Percentiles rank a stretch among this genome's conserved stretches.
phyloP scores from a whole-genome alignment of 2,797 vertebrate genomes.

The Tangara arthus region DNA sequence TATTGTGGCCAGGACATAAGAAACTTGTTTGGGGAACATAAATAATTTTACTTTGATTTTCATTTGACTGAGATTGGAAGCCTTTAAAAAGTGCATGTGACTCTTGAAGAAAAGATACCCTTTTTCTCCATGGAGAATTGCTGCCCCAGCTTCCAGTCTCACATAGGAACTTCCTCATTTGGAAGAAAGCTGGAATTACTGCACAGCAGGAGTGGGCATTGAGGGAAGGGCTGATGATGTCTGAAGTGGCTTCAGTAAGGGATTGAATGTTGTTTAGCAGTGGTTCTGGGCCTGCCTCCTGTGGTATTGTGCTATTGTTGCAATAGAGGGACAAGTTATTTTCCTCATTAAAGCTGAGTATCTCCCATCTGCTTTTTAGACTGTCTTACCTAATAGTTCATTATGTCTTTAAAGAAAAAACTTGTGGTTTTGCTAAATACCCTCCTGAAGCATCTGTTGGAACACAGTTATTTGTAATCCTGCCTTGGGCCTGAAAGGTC shows the following conservation, averaged over 20 bases:
- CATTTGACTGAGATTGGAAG: not conserved
- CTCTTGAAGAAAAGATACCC: not conserved
- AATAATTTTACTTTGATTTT: not conserved
- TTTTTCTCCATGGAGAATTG: not conserved
- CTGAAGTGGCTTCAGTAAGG: not conserved
- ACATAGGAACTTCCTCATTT: not conserved
- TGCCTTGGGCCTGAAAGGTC: not conserved
- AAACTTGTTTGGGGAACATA: not conserved
- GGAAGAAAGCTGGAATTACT: not conserved
- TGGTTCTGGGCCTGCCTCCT: not conserved
- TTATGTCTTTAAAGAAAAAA: not conserved
- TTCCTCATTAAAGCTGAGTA: not conserved
- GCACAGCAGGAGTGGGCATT: not conserved
- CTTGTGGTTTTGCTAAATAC: not conserved
- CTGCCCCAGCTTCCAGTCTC: not conserved
- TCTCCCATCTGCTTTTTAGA: not conserved
- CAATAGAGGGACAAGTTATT: not conserved
- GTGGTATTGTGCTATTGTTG: not conserved
- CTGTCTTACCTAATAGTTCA: not conserved
- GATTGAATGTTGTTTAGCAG: not conserved
- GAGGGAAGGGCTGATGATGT: not conserved
- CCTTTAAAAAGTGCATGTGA: not conserved
- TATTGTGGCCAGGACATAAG: not conserved
- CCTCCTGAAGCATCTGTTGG: not conserved
- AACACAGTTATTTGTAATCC: not conserved